Conservation (phyloP, 2,797 vertebrate species). For the Sebastes steindachneri region DNA sequence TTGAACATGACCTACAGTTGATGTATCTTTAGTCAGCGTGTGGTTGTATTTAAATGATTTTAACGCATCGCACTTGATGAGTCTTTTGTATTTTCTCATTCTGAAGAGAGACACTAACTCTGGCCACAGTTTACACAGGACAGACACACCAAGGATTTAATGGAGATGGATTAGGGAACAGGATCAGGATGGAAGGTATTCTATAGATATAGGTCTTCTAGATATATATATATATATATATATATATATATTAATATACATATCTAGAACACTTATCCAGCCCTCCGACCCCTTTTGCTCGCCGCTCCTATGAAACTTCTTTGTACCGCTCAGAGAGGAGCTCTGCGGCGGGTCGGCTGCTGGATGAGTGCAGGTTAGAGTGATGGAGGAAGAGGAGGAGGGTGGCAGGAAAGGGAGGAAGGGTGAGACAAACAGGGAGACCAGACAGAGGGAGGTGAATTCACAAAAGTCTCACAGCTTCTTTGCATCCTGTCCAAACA, state of each 20-base stretch:
- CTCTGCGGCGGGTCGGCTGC: background rate
- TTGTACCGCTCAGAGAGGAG: background rate
- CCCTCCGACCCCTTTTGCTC: background rate
- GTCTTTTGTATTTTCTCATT: background rate
- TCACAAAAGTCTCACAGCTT: conserved; percentile 30
- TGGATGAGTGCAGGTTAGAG: conserved; percentile 17
- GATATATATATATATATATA: conserved; percentile 12
- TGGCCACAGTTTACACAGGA: conserved; percentile 68
- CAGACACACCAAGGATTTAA: conserved; percentile 82
- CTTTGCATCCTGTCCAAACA: conserved; percentile 45
- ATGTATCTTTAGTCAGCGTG: too few species aligned
- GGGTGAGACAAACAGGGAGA: background rate
- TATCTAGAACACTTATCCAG: conserved; percentile 48
- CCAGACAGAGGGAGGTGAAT: conserved; percentile 39
- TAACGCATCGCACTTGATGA: background rate
- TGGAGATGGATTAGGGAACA: conserved; percentile 31
- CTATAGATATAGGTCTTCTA: conserved; percentile 2
- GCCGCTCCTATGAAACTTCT: background rate
- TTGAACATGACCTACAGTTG: background rate
- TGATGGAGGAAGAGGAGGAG: background rate
- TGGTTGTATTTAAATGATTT: background rate
- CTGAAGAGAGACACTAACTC: conserved; percentile 20
- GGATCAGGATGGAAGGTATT: background rate
- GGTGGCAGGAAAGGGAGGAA: background rate
- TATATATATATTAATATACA: conserved; percentile 21